Evolutionary conservation across 1,140 invertebrate genomes (phyloP), one percentile per base, ranked within the genome.

Genomic region (Heliconius hermathena): DNA sequence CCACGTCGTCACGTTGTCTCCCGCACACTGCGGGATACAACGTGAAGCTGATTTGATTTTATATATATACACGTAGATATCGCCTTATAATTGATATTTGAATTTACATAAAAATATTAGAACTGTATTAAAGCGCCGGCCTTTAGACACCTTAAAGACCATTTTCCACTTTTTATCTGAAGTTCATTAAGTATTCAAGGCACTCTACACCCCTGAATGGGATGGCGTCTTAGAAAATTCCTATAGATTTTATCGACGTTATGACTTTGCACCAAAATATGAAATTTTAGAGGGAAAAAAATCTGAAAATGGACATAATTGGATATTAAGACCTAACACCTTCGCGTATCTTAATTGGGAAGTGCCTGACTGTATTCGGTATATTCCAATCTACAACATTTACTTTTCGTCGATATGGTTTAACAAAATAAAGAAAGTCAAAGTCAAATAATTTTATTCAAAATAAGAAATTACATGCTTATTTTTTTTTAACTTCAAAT

Each of bases 91-190:
- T 33, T 33, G 33, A 33, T 33, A 0, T 3, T 33, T 33, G 4
- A 33, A 33, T 5, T 33, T 36, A 36, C 57, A 26, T 11, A 8
- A 60, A 60, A 26, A 60, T 22, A 60, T 60, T 60, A 60, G 9
- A 22, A 11, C 22, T 60, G 41, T 60, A 60, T 60, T 60, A 22
- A 22, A 60, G 9, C n/a, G 22, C n/a, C 26, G 20, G 57, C 57
- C 57, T 60, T 22, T 22, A 60, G 8, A 22, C 57, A 60, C n/a
- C 57, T 60, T 22, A 20, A 54, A 60, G n/a, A 60, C 57, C 22
- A 60, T 60, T 60, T 60, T 22, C 57, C 57, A 60, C 13, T 60
- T 60, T 60, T 60, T 60, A 60, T 60, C 57, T 60, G 57, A n/a
- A 60, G 57, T 22, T 60, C n/a, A 60, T 60, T 60, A 60, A 22